These are phyloP conservation scores for Camponotus floridanus DNA, from an alignment of 1,140 invertebrate genomes.

Conservation along the genomic window DNA sequence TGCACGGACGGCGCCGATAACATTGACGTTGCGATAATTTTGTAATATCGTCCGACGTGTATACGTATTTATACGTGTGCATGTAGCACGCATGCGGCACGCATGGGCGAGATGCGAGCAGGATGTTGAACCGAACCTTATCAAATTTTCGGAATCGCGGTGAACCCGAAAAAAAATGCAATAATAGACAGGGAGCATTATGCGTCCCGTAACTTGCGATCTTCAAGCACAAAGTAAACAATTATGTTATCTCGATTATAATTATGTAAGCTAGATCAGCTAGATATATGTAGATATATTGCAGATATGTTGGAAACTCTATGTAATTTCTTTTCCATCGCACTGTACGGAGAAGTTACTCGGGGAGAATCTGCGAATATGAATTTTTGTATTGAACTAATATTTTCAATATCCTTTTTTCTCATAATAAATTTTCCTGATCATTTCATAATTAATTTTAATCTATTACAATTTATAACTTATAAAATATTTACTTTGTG, in stretches of 20 bases:
- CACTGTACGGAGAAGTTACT: background rate
- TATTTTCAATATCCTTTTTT: background rate
- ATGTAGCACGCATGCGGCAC: background rate
- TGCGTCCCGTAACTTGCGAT: background rate
- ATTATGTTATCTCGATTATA: constrained; percentile 7
- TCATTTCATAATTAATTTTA: background rate
- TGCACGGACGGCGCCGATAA: constrained; percentile 80
- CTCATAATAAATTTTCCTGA: background rate
- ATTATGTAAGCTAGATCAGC: background rate
- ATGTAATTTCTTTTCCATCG: background rate
- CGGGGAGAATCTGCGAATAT: background rate
- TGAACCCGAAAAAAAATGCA: constrained; percentile 28
- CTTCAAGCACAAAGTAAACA: background rate
- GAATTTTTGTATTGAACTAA: background rate
- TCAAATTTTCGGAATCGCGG: constrained; percentile 49
- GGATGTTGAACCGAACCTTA: constrained; percentile 11
- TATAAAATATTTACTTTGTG: too few relatives aligned
- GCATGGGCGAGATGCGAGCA: background rate
- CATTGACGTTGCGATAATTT: constrained; percentile 81
- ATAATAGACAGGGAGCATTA: background rate
- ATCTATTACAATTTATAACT: background rate
- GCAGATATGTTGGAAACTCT: background rate
- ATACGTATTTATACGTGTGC: background rate
- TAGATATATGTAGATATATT: background rate
- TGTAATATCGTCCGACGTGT: constrained; percentile 78